These are phyloP conservation scores for Lucilia sericata DNA, from an alignment of 1,140 invertebrate genomes.

Conservation along the genomic window DNA sequence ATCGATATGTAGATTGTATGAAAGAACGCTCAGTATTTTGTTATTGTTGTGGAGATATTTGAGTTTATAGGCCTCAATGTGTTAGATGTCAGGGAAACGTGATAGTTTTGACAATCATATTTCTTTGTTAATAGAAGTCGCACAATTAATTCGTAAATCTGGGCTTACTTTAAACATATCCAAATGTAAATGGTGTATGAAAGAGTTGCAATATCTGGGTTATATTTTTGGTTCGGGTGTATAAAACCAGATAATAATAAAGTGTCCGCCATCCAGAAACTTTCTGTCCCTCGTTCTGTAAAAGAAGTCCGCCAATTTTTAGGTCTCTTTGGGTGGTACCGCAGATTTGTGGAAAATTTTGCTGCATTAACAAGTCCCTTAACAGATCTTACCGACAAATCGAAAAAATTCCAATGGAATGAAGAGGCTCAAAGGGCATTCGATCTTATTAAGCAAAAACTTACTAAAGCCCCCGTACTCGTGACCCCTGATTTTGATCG, in stretches of 20 bases:
- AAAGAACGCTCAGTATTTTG: too few species aligned
- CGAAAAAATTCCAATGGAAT: conserved; percentile 24
- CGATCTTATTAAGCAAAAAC: conserved; percentile 15
- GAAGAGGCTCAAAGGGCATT: conserved; percentile 21
- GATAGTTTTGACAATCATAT: conserved; percentile 15
- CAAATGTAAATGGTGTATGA: conserved; percentile 30
- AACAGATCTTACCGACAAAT: background rate
- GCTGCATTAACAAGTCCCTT: conserved; percentile 10
- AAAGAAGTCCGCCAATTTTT: conserved; percentile 31
- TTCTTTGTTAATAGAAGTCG: conserved; percentile 3
- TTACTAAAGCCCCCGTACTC: conserved; percentile 2
- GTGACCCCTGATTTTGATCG: conserved; percentile 27
- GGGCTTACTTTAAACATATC: conserved; percentile 25
- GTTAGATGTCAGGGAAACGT: too few species aligned
- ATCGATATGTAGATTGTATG: too few species aligned
- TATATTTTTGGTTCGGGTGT: conserved; percentile 15
- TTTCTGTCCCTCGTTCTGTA: background rate
- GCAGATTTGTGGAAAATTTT: conserved; percentile 26
- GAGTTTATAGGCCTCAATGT: too few species aligned
- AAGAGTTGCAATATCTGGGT: conserved; percentile 30
- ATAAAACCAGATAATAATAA: conserved; percentile 31
- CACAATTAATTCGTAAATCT: background rate
- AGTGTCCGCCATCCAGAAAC: conserved; percentile 31
- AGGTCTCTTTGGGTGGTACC: conserved; percentile 20
- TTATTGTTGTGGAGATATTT: too few species aligned